Evolutionary conservation across 2,797 vertebrate species (phyloP), one percentile per base, ranked within the genome.

Genomic region (Parotocinclus haroldoi): DNA sequence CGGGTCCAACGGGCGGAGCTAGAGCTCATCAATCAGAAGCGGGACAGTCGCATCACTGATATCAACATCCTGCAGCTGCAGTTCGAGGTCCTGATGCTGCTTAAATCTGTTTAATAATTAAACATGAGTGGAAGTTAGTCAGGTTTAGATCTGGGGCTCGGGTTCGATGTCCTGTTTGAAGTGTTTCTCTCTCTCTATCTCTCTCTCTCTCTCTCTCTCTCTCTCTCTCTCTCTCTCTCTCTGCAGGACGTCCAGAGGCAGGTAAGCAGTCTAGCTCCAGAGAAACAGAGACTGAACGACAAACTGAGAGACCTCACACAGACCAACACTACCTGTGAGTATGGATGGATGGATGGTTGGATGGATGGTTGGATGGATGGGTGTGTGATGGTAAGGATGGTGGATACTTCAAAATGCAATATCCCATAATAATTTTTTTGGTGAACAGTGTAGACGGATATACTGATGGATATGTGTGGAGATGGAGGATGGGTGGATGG

Each of bases 231-330:
- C n/a, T n/a, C n/a, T 55, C 61, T n/a, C 59, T 68, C 6, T 71
- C 16, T 79, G 46, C 81, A 99, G 97, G 95, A 99, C 19, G 92
- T 93, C 84, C 94, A 98, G 82, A 94, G 90, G 80, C 94, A 94
- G 81, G 82, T 98, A 58, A 84, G 82, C 65, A 89, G 81, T 73
- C 79, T 98, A 79, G 87, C 92, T 78, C 95, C 96, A 37, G 95
- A 98, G 80, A 95, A 98, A 80, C 93, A 89, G 12, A 84, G 87
- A 67, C 80, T 98, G 79, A 88, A 79, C n/a, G 95, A 98, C 80
- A 95, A 88, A 86, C 89, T 97, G 64, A 91, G 84, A 83, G 92
- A 89, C 14, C 78, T 93, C 79, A 83, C 90, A 12, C 63, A 91
- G 36, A 88, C 83, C 79, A 92, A 84, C 80, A 51, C 84, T 60